phyloP scores from a whole-genome alignment of 2,113 vertebrate species.

The Halichoerus grypus region DNA sequence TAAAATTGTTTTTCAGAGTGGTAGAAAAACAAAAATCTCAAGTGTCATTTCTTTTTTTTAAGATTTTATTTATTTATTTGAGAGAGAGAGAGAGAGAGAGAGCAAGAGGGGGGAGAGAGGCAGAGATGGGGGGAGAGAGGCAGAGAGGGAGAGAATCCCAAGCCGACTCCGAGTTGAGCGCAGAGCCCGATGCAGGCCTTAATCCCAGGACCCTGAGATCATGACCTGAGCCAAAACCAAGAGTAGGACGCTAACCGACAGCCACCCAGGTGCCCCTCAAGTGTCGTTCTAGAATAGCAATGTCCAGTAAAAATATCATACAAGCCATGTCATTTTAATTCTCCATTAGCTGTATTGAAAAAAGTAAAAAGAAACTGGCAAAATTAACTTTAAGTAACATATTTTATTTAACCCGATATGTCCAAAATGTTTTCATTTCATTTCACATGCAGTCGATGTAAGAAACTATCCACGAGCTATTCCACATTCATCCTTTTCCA shows the following conservation, averaged over 20 bases:
- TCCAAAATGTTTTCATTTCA: constrained; percentile 5
- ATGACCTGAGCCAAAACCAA: not conserved
- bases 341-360: not conserved
- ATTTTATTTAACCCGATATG: not conserved
- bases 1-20: not conserved
- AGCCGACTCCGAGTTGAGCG: not conserved
- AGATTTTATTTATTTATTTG: not conserved
- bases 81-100: not conserved
- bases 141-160: not conserved
- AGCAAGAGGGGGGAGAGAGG: not conserved
- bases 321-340: not conserved
- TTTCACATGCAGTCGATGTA: not conserved
- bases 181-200: not conserved
- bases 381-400: constrained; percentile 22
- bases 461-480: not conserved
- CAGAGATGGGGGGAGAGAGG: not conserved
- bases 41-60: not conserved
- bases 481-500: not conserved
- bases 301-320: not conserved
- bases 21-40: not conserved
- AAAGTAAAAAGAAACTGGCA: not conserved
- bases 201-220: not conserved
- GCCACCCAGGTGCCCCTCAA: not conserved
- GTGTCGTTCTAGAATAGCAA: not conserved
- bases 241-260: not conserved